phyloP scores from a whole-genome alignment of 2,888 invertebrate species.

The Merodon equestris region DNA sequence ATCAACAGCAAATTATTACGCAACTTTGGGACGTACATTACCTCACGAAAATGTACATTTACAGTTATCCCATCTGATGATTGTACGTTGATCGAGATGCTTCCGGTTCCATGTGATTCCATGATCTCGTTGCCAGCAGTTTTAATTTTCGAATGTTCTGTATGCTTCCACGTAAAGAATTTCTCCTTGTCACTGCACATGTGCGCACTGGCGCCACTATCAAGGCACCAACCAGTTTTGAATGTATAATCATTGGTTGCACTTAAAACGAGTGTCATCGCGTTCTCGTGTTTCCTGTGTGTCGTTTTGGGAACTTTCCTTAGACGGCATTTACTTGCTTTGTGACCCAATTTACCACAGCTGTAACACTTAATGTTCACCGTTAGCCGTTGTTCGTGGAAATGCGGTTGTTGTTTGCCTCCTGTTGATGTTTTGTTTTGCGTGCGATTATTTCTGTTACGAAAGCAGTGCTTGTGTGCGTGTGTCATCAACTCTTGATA shows the following conservation, averaged over 20 bases:
- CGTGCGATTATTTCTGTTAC: too few species aligned
- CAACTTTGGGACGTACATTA: too few species aligned
- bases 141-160: slow-evolving; percentile 4
- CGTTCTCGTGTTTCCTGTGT: background rate
- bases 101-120: slow-evolving; percentile 7
- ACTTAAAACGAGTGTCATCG: background rate
- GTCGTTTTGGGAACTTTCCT: too few species aligned
- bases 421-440: too few species aligned
- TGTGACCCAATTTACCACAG: too few species aligned
- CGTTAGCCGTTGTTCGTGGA: too few species aligned
- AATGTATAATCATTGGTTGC: background rate
- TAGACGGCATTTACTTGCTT: too few species aligned
- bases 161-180: slow-evolving; percentile 12
- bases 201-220: slow-evolving; percentile 27
- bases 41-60: background rate
- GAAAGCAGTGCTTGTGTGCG: too few species aligned
- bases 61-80: background rate
- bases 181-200: slow-evolving; percentile 35
- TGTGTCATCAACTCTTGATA: too few species aligned
- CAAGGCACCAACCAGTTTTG: slow-evolving; percentile 11
- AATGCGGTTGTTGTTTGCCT: too few species aligned
- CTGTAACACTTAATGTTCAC: too few species aligned
- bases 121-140: slow-evolving; percentile 14
- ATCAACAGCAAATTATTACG: slow-evolving; percentile 27
- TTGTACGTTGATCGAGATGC: background rate